Percentiles rank a stretch among this genome's conserved stretches.
These are phyloP conservation scores for Taphrorychus bicolor DNA, from an alignment of 2,888 invertebrate genomes.

Conservation along the genomic window DNA sequence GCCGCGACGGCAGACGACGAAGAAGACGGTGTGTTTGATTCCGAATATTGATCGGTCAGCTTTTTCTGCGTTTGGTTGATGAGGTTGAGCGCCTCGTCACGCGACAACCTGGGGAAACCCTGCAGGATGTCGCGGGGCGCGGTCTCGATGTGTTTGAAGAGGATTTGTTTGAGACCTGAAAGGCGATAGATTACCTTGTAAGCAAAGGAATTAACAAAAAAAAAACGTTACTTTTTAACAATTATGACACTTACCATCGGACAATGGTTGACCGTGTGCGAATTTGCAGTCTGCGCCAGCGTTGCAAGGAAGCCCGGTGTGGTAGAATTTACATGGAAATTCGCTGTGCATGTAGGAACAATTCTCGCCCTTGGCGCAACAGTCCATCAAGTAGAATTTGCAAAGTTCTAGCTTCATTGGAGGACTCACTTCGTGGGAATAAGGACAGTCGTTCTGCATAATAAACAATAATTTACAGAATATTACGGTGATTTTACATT, in stretches of 20 bases:
- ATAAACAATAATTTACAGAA: slow-evolving; percentile 48
- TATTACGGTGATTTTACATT: no score
- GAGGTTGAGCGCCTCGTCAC: slow-evolving; percentile 73
- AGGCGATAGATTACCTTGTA: background rate
- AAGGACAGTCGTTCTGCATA: slow-evolving; percentile 80
- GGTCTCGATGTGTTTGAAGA: slow-evolving; percentile 81
- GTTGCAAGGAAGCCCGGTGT: slow-evolving; percentile 88
- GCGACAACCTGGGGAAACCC: slow-evolving; percentile 83
- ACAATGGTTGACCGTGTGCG: slow-evolving; percentile 87
- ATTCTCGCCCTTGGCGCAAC: slow-evolving; percentile 93
- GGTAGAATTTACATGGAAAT: slow-evolving; percentile 97
- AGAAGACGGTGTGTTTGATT: slow-evolving; percentile 11
- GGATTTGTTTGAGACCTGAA: slow-evolving; percentile 57
- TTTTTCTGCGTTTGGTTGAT: slow-evolving; percentile 63
- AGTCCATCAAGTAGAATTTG: slow-evolving; percentile 95
- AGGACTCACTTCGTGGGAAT: slow-evolving; percentile 82
- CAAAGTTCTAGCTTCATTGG: slow-evolving; percentile 92
- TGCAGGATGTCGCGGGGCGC: slow-evolving; percentile 91
- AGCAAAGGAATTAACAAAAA: no score
- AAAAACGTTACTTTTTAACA: no score
- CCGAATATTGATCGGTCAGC: slow-evolving; percentile 56
- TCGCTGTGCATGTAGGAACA: slow-evolving; percentile 97
- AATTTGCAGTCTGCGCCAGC: slow-evolving; percentile 86
- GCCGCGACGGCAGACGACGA: slow-evolving; percentile 1
- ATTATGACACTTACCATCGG: slow-evolving; percentile 65